Conservation (phyloP, 2,888 invertebrate genomes). For the Ganaspis brasiliensis region DNA sequence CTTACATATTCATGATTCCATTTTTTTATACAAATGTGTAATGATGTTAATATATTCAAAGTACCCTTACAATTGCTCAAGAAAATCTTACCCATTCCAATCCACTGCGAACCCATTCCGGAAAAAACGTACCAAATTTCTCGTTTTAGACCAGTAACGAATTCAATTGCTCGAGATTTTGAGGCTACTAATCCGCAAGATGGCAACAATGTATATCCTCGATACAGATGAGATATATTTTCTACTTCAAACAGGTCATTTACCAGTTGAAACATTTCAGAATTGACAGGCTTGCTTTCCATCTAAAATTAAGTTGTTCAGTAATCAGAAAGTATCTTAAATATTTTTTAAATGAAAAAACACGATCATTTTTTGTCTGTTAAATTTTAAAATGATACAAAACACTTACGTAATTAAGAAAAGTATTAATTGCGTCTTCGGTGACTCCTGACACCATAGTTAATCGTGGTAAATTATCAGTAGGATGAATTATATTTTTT, state of each 20-base stretch:
- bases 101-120: conserved; percentile 88
- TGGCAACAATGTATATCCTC: conserved; percentile 87
- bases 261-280: conserved; percentile 82
- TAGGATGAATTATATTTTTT: conserved; percentile 84
- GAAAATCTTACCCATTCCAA: conserved; percentile 44
- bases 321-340: too few relatives aligned
- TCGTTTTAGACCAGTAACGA: conserved; percentile 84
- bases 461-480: conserved; percentile 87
- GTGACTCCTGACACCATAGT: conserved; percentile 91
- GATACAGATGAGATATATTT: conserved; percentile 85
- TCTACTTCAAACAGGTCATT: conserved; percentile 84
- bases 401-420: conserved; percentile 83
- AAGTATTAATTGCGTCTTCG: conserved; percentile 86
- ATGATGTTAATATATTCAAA: too few relatives aligned
- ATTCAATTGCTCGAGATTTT: conserved; percentile 80
- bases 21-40: too few relatives aligned
- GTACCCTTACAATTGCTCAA: too few relatives aligned
- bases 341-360: too few relatives aligned
- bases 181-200: conserved; percentile 67
- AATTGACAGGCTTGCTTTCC: too few relatives aligned
- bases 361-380: too few relatives aligned
- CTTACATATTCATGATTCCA: too few relatives aligned
- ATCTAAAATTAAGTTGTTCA: too few relatives aligned
- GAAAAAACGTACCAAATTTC: conserved; percentile 87
- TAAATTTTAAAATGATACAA: too few relatives aligned